phyloP scores from a whole-genome alignment of 2,797 vertebrate genomes.

The Sardinella longiceps region DNA sequence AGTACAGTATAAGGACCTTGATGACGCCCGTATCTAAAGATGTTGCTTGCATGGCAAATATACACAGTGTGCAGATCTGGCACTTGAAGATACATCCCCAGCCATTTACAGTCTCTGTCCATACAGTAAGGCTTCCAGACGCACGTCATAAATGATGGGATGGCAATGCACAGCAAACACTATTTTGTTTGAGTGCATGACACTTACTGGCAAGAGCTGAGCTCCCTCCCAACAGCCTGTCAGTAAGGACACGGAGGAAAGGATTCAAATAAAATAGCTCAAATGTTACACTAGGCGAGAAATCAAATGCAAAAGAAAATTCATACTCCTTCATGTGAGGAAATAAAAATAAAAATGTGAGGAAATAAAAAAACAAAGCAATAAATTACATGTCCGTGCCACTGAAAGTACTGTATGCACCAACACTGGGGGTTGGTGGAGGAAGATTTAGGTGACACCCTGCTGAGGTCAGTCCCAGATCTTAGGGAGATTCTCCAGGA shows the following conservation, averaged over 20 bases:
- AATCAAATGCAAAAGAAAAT: background rate
- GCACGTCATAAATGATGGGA: background rate
- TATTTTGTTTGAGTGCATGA: background rate
- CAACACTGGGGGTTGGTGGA: background rate
- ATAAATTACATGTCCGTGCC: background rate
- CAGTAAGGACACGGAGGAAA: background rate
- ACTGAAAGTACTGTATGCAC: background rate
- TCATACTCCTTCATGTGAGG: background rate
- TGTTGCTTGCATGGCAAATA: conserved; percentile 10
- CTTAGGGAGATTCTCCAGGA: conserved; percentile 79
- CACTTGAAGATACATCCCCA: background rate
- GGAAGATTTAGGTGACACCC: background rate
- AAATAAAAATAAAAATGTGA: background rate
- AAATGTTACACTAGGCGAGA: background rate
- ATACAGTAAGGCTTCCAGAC: background rate
- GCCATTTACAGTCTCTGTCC: background rate
- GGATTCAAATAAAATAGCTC: background rate
- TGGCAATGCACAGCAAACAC: background rate
- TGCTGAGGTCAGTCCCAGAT: conserved; percentile 69
- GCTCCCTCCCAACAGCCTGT: background rate
- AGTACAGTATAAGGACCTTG: background rate
- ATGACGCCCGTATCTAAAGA: background rate
- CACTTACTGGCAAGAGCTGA: background rate
- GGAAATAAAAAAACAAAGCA: background rate
- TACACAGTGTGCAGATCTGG: background rate